Base-by-base conservation (phyloP, 2,797 vertebrate genomes). In the Gymnoscopelus microlampas region DNA sequence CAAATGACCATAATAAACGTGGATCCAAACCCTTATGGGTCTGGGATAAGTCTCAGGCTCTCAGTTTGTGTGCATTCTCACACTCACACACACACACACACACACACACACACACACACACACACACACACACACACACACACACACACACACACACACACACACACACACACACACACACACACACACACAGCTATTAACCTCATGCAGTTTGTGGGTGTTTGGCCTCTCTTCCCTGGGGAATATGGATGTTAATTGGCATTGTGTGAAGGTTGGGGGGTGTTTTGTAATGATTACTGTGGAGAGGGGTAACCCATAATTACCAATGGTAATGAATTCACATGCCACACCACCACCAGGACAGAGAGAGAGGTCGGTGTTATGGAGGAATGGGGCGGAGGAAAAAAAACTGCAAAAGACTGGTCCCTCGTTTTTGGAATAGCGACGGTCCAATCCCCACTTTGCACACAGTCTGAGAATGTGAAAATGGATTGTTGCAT, bases 271-370 rank as follows among this genome's bases (percentile, higher is more conserved):
- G 67, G 76, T 74, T 71, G 84, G 68, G 81, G 80, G 84, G 80
- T 83, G 83, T 75, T 82, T 87, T 91, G 88, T 92, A 92, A 93
- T 92, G 85, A 93, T 92, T 91, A 89, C 89, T 91, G 87, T 86
- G 82, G 90, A 91, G 89, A 89, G 87, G 87, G 85, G 85, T 10
- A 92, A 83, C 78, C 84, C 85, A 78, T 89, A 86, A 90, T 90
- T 89, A 91, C 76, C 88, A 83, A 87, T 87, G 78, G 87, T 89
- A 92, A 90, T 91, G 84, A 89, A 88, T 92, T 91, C 86, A 90
- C 82, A 76, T 82, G 77, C 87, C 23, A 85, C 85, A 83, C 86
- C 86, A 90, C 88, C 88, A 86, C 83, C 80, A 83, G 75, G 79
- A 79, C 76, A 83, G 78, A 76, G 83, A 84, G 79, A 68, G 57